A percentile compares a stretch with the other conserved stretches of the same genome.
Evolutionary conservation across 1,140 invertebrate species (phyloP).

Genomic region (Melipona quadrifasciata): DNA sequence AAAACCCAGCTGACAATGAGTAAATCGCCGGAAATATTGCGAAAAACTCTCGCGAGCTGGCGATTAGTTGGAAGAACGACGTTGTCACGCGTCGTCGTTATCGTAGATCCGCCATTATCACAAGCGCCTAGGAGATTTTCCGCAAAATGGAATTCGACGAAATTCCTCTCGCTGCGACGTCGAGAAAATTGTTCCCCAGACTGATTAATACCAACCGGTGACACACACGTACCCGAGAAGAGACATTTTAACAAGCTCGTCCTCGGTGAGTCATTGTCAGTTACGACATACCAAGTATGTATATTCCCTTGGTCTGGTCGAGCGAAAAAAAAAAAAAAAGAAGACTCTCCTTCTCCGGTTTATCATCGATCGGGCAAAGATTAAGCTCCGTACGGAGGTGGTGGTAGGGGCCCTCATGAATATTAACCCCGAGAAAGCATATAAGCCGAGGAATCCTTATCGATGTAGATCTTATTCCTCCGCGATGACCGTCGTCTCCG

Average conservation of each 20-base stretch:
- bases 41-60: too few species aligned
- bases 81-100: too few species aligned
- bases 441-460: conserved; percentile 48
- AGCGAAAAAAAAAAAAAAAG: too few species aligned
- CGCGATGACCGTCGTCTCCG: conserved; percentile 34
- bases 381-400: conserved; percentile 12
- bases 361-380: conserved; percentile 42
- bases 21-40: not conserved
- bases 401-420: conserved; percentile 16
- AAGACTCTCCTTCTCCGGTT: not conserved
- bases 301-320: not conserved
- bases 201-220: conserved; percentile 28
- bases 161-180: not conserved
- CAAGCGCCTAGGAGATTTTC: too few species aligned
- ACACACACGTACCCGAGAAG: not conserved
- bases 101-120: too few species aligned
- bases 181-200: not conserved
- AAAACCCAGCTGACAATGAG: too few species aligned
- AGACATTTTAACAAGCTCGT: conserved; percentile 16
- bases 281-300: conserved; percentile 1
- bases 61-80: not conserved
- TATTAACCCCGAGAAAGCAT: conserved; percentile 38
- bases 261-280: conserved; percentile 41
- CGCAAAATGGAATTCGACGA: not conserved
- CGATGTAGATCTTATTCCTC: conserved; percentile 36